Percentiles rank a stretch among this genome's conserved stretches.
These are phyloP conservation scores for Troides aeacus DNA, from an alignment of 2,888 invertebrate species.

Conservation along the genomic window DNA sequence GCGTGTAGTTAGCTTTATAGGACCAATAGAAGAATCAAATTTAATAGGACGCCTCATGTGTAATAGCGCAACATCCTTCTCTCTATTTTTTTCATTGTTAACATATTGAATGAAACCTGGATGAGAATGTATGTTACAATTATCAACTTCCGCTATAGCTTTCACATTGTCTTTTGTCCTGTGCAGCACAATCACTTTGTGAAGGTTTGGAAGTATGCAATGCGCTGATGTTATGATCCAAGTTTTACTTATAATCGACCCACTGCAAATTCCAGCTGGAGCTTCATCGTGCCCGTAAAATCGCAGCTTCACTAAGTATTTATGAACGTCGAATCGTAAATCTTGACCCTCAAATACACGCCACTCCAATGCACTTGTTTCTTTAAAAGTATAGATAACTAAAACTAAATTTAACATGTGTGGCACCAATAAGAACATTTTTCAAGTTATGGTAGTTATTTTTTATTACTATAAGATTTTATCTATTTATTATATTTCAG, in stretches of 20 bases:
- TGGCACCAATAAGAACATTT: slow-evolving; percentile 19
- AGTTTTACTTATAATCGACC: slow-evolving; percentile 15
- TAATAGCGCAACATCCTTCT: slow-evolving; percentile 16
- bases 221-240: slow-evolving; percentile 26
- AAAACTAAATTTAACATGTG: slow-evolving; percentile 14
- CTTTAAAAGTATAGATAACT: slow-evolving; percentile 5
- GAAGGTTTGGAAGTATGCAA: slow-evolving; percentile 3
- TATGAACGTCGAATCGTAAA: slow-evolving; percentile 16
- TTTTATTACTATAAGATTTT: not conserved
- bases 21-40: slow-evolving; percentile 3
- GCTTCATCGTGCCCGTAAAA: not conserved
- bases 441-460: slow-evolving; percentile 1
- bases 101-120: slow-evolving; percentile 6
- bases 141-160: slow-evolving; percentile 2
- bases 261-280: slow-evolving; percentile 4
- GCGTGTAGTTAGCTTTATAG: slow-evolving; percentile 4
- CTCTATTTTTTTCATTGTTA: slow-evolving; percentile 6
- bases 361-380: slow-evolving; percentile 15
- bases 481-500: slow-evolving; percentile 5
- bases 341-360: slow-evolving; percentile 17
- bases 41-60: not conserved
- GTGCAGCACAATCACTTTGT: not conserved
- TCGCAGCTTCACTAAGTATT: slow-evolving; percentile 17
- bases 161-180: not conserved
- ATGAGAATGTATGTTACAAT: not conserved